Base-by-base conservation (phyloP, 30 jellyfish, hydroid and myxozoan genomes). In the Turritopsis rubra region DNA sequence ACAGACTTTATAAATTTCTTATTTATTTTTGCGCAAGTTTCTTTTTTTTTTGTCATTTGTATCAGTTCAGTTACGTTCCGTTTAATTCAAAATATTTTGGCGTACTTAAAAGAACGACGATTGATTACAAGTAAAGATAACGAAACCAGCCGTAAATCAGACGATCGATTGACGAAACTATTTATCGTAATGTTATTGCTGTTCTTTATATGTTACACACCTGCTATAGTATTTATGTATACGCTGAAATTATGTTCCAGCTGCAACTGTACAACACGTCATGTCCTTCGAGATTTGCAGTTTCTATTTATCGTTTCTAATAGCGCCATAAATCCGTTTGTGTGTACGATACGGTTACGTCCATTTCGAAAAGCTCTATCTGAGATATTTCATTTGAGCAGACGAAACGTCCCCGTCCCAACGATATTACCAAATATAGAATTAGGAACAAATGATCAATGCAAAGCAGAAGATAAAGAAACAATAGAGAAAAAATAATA, bases 281-380 rank as follows among this genome's bases (percentile, higher is more conserved):
- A 89, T 54, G 92, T 80, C 29, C 31, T 89, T 72, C 89, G 97
- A 7, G 97, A 89, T 54, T 68, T 85, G 28, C 97, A 89, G 81
- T 83, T 76, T 82, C 73, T 89, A 41, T 83, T 85, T 54, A 87
- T 89, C 73, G 21, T 89, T n/a, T 79, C 97, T 0, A 89, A 87
- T 79, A 86, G 96, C 53, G 85, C 89, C 70, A 30, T 85, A 52
- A 89, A 84, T 52, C 97, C 97, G 28, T 83, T 89, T 80, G 75
- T 89, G 21, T 89, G 95, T 86, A 89, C 95, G 13, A 27, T 89
- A 24, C 91, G 93, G 18, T 86, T 89, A 60, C 53, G 41, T 70
- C 97, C 97, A 82, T 89, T 89, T 72, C 88, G 95, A 20, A 54
- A 31, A 24, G 97, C 97, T 1, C 28, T 88, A 73, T 21, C n/a